phyloP scores from a whole-genome alignment of 64 coral and sea anemone species.

The Dendronephthya gigantea region DNA sequence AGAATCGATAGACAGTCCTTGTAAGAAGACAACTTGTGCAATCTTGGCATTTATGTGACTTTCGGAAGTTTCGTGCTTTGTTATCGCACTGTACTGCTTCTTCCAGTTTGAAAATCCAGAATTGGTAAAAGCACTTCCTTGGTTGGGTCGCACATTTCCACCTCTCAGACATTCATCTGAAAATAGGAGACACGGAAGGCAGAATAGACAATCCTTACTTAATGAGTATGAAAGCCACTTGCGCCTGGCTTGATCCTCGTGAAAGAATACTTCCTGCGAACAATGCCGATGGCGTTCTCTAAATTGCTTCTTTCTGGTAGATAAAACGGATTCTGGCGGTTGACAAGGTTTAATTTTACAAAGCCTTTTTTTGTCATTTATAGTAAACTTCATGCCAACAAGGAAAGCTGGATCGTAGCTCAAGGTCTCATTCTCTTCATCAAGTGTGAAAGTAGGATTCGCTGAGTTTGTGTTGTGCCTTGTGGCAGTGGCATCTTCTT shows the following conservation, averaged over 20 bases:
- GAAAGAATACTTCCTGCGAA: not conserved
- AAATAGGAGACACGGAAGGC: not conserved
- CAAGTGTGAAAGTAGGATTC: not conserved
- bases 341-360: not conserved
- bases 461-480: not conserved
- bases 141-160: not conserved
- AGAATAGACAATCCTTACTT: not conserved
- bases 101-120: not conserved
- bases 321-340: not conserved
- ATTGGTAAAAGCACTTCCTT: not conserved
- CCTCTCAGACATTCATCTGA: not conserved
- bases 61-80: not conserved
- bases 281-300: not conserved
- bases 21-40: not conserved
- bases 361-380: not conserved
- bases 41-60: not conserved
- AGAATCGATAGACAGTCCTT: not conserved
- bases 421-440: not conserved
- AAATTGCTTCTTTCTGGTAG: not conserved
- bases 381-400: not conserved
- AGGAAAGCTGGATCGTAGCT: not conserved
- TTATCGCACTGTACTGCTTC: not conserved
- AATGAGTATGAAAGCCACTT: not conserved
- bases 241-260: not conserved
- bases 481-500: not conserved